A percentile compares a stretch with the other conserved stretches of the same genome.
These are phyloP conservation scores for Artemisiospiza belli DNA, from an alignment of 2,113 vertebrate species.

Conservation along the genomic window DNA sequence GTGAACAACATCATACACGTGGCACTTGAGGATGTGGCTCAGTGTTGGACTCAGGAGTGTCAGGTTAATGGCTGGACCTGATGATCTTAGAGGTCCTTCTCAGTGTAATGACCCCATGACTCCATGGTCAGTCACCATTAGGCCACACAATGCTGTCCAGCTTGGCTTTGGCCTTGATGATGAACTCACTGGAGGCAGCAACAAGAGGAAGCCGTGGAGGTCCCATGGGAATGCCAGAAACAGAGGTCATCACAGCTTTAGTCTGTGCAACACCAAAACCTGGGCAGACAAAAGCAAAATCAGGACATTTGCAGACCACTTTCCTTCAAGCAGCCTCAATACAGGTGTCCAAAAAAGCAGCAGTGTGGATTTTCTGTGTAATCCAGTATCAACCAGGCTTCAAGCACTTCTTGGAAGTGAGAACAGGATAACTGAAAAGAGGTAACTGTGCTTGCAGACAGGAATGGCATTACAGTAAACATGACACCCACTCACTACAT, in stretches of 20 bases:
- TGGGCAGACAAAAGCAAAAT: slow-evolving; percentile 56
- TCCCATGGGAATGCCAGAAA: slow-evolving; percentile 90
- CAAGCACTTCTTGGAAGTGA: background rate
- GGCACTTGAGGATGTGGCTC: background rate
- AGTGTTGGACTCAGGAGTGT: background rate
- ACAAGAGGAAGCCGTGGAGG: slow-evolving; percentile 87
- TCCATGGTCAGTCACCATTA: background rate
- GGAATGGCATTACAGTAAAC: background rate
- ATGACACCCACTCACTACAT: background rate
- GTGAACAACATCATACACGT: too few species aligned
- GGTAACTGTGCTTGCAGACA: background rate
- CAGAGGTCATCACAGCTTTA: slow-evolving; percentile 87
- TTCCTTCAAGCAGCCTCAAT: background rate
- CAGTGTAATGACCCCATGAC: background rate
- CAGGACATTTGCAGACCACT: background rate
- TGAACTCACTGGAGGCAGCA: slow-evolving; percentile 63
- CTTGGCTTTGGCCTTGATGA: slow-evolving; percentile 70
- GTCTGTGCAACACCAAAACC: slow-evolving; percentile 90
- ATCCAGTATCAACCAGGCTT: background rate
- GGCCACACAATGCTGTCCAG: slow-evolving; percentile 68
- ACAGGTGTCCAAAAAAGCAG: background rate
- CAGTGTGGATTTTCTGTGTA: background rate
- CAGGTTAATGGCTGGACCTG: background rate
- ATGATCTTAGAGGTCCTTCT: background rate
- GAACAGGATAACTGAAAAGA: background rate